Conservation (phyloP, 2,888 invertebrate genomes). For the Drosophila leonis region DNA sequence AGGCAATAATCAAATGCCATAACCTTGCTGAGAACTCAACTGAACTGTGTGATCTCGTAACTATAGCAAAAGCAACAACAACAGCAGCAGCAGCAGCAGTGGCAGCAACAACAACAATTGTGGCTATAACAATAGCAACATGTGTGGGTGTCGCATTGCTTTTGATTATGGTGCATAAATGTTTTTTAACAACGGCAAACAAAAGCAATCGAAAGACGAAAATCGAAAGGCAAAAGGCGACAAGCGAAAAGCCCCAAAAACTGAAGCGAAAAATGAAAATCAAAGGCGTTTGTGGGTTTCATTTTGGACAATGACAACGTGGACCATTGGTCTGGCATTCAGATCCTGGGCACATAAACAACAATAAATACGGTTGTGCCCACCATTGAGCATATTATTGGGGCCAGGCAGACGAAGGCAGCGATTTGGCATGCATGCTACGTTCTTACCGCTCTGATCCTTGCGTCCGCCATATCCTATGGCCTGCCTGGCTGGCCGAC, state of each 20-base stretch:
- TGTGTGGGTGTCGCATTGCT: constrained; percentile 63
- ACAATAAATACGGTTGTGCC: constrained; percentile 74
- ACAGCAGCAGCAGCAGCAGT: constrained; percentile 17
- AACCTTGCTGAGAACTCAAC: constrained; percentile 50
- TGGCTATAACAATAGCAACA: constrained; percentile 54
- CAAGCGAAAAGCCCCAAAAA: constrained; percentile 50
- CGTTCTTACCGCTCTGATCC: constrained; percentile 43
- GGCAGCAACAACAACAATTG: constrained; percentile 17
- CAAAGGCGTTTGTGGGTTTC: constrained; percentile 51
- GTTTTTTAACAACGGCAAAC: constrained; percentile 77
- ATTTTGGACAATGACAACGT: constrained; percentile 10
- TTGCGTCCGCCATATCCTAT: constrained; percentile 17
- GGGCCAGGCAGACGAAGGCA: constrained; percentile 40
- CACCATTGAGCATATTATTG: constrained; percentile 57
- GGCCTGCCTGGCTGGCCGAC: neutral
- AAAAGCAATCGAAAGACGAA: constrained; percentile 61
- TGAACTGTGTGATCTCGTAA: constrained; percentile 46
- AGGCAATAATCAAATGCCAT: constrained; percentile 72
- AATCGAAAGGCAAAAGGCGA: constrained; percentile 37
- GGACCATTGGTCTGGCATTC: constrained; percentile 26
- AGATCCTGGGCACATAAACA: constrained; percentile 68
- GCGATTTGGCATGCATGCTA: constrained; percentile 66
- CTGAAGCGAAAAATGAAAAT: constrained; percentile 45
- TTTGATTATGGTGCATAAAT: constrained; percentile 80
- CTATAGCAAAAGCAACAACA: constrained; percentile 28